Evolutionary conservation across 2,113 vertebrate species (phyloP), one percentile per base, ranked within the genome.

Genomic region (Passer domesticus): DNA sequence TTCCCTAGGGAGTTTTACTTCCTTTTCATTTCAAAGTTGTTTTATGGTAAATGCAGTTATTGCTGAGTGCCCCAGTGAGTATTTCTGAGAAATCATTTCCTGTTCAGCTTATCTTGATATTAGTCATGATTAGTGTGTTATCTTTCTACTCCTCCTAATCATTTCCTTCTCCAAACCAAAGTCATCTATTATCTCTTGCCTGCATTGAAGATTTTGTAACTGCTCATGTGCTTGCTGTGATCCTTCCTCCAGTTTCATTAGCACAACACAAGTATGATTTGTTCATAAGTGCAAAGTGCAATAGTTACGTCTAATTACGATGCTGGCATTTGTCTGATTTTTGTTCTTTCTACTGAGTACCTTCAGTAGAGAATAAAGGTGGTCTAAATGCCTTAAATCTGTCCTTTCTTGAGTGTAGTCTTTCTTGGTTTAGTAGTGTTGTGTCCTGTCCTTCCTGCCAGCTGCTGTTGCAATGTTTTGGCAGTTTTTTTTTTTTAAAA

Each of bases 21-120:
- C 58, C 23, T 69, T 91, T 89, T 63, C 0, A 37, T 87, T 94
- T 63, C 33, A 39, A 1, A 83, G 44, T 53, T 69, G 16, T 53
- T 28, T 92, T 87, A 76, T 86, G 64, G 58, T 74, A 77, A 83
- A 60, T 70, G 64, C 63, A 69, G 14, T 49, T 85, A 17, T 58
- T 94, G 41, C 78, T 58, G 22, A 83, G 62, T 90, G 50, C 16
- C 77, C 39, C 62, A 80, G 22, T 52, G 58, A 87, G 46, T 76
- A 35, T 89, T 94, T 89, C 76, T 70, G 73, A 81, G 83, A 87
- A 90, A 63, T 87, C 19, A 52, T 75, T 95, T 95, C 94, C 91
- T 90, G 52, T 86, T 92, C n/a, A 15, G 17, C 44, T 86, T 89
- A 88, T 78, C 76, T 92, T 93, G 93, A 75, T 91, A 35, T 89